Conservation (phyloP, 1,140 invertebrate species). For the Pseudomyrmex flavicornis region DNA sequence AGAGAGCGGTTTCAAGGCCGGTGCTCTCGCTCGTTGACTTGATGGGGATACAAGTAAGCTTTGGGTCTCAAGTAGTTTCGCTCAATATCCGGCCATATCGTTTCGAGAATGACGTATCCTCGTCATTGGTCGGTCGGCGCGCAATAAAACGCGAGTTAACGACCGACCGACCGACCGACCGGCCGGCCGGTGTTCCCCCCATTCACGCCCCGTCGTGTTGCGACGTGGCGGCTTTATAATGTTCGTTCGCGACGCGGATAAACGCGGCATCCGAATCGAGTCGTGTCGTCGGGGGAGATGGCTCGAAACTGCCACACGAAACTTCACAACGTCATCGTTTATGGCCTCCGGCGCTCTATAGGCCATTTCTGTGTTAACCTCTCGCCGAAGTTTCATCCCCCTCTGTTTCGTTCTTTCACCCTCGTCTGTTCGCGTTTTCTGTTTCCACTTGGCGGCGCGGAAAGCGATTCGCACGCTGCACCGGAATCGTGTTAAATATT, state of each 20-base stretch:
- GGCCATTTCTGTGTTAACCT: conserved; percentile 40
- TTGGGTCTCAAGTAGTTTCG: conserved; percentile 4
- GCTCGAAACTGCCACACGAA: conserved; percentile 1
- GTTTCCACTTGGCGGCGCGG: conserved; percentile 51
- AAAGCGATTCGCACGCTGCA: conserved; percentile 49
- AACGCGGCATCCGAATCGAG: conserved; percentile 37
- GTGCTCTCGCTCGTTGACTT: not conserved
- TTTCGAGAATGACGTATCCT: conserved; percentile 36
- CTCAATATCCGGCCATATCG: conserved; percentile 61
- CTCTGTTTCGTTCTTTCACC: not conserved
- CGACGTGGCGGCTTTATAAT: conserved; percentile 39
- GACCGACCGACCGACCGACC: conserved; percentile 38
- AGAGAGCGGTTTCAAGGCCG: conserved; percentile 14
- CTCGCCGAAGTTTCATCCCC: conserved; percentile 24
- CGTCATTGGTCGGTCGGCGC: conserved; percentile 48
- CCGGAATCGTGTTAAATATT: conserved; percentile 35
- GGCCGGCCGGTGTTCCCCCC: not conserved
- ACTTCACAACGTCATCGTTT: conserved; percentile 33
- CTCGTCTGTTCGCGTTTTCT: conserved; percentile 9
- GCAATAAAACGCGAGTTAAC: conserved; percentile 64
- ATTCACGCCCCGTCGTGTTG: not conserved
- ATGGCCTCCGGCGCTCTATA: conserved; percentile 32
- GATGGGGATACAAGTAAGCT: not conserved
- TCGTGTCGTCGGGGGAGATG: not conserved
- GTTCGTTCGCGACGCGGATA: conserved; percentile 27